phyloP scores from a whole-genome alignment of 1,140 invertebrate species.

The Drosophila jambulina region DNA sequence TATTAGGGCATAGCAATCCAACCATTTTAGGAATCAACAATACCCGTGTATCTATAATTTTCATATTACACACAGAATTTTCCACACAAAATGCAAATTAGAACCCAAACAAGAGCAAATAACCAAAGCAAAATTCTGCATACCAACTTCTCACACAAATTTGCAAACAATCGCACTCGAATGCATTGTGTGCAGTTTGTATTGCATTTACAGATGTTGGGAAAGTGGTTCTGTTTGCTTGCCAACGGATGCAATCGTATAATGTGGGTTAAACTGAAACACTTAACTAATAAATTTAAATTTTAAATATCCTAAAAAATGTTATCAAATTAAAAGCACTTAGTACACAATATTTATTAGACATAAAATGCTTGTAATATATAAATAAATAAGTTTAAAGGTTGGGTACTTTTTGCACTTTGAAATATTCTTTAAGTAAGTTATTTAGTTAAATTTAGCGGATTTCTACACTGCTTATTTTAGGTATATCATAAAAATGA shows the following conservation, averaged over 20 bases:
- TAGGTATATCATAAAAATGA: neutral
- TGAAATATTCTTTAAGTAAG: neutral
- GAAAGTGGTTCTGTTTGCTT: constrained; percentile 7
- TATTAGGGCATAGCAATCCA: constrained; percentile 2
- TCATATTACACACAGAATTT: constrained; percentile 9
- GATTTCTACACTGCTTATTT: neutral
- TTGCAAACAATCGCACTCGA: constrained; percentile 11
- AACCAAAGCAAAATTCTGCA: neutral
- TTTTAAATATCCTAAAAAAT: neutral
- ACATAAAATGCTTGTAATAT: too few species aligned
- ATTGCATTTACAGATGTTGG: constrained; percentile 27
- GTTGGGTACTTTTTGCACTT: too few species aligned
- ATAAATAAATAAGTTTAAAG: neutral
- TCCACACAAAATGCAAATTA: constrained; percentile 18
- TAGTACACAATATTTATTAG: neutral
- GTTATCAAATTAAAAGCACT: too few species aligned
- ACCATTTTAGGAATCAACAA: constrained; percentile 18
- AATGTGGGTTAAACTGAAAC: constrained; percentile 15
- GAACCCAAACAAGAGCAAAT: neutral
- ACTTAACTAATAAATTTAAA: neutral
- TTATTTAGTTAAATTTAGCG: neutral
- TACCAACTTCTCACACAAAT: constrained; percentile 14
- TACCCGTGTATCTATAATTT: constrained; percentile 22
- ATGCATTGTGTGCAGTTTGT: constrained; percentile 14
- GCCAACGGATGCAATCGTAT: constrained; percentile 11